phyloP scores from a whole-genome alignment of 2,888 invertebrate genomes.

The Deilephila elpenor region DNA sequence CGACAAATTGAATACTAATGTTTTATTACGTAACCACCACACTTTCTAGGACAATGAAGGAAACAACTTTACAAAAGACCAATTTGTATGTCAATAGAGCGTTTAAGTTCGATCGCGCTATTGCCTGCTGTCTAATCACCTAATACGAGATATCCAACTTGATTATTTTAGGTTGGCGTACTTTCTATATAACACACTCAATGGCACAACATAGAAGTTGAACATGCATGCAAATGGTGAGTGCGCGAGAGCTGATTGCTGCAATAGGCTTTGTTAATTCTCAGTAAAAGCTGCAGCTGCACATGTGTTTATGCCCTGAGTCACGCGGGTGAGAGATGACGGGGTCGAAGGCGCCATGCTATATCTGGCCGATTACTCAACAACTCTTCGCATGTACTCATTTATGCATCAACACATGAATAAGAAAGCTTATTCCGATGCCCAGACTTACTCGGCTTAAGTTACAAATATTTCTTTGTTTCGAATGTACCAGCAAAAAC shows the following conservation, averaged over 20 bases:
- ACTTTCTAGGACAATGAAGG: background rate
- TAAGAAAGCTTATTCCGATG: conserved; percentile 41
- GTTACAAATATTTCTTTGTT: conserved; percentile 39
- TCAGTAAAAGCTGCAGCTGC: conserved; percentile 48
- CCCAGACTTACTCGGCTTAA: conserved; percentile 36
- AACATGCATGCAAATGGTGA: conserved; percentile 17
- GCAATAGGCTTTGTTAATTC: conserved; percentile 31
- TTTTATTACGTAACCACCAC: conserved; percentile 30
- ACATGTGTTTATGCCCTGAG: conserved; percentile 61
- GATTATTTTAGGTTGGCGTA: background rate
- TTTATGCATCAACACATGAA: conserved; percentile 37
- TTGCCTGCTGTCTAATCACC: no score
- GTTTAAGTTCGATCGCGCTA: background rate
- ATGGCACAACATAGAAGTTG: background rate
- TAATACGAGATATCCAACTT: background rate
- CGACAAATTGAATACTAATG: conserved; percentile 21
- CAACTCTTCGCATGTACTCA: conserved; percentile 42
- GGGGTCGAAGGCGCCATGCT: conserved; percentile 56
- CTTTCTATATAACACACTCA: background rate
- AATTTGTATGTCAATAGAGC: background rate
- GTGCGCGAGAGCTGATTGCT: conserved; percentile 14
- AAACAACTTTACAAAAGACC: background rate
- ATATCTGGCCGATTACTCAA: conserved; percentile 76
- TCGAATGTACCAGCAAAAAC: background rate
- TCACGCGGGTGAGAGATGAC: conserved; percentile 61